Evolutionary conservation across 1,140 invertebrate genomes (phyloP), one percentile per base, ranked within the genome.

Genomic region (Paralvinella palmiformis): DNA sequence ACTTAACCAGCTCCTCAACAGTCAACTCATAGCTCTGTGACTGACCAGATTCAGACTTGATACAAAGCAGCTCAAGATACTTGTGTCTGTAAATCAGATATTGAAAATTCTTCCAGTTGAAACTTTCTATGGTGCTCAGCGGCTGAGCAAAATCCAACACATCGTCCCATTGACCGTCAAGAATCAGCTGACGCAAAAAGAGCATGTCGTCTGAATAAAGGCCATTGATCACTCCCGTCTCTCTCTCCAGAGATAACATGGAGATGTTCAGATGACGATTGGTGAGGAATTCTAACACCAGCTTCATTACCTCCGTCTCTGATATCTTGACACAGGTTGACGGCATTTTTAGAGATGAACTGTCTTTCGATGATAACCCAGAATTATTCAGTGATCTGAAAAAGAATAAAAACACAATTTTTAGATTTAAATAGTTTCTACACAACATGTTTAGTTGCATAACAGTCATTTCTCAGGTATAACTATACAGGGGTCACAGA

Each of bases 121-220:
- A 84, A 7, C 66, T 73, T n/a, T 82, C 88, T 0, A 93, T 67
- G 15, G 69, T 80, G 2, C 87, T 85, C n/a, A 98, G 82, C 0
- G 95, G 95, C 80, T 97, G 92, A 58, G 98, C 89, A 79, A 98
- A 98, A 73, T 97, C 92, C 20, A 96, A 82, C 1, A 91, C 93
- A 80, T 97, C 94, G 80, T 98, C 95, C 95, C 95, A 98, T 81
- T 96, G 93, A 29, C 96, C 96, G 81, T 98, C 95, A 13, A 98
- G 85, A 68, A 98, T 95, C 13, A 98, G 72, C 69, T 82, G 94
- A 15, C 96, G 85, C 3, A 98, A 83, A 77, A 97, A 98, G 0
- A 98, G 84, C 0, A 95, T 86, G 78, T 98, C 96, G 77, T 96
- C 93, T 82, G 84, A 89, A 87, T 81, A 92, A 82, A 74, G 87